phyloP scores from a whole-genome alignment of 2,888 invertebrate species.

The Esperia sulphurella region DNA sequence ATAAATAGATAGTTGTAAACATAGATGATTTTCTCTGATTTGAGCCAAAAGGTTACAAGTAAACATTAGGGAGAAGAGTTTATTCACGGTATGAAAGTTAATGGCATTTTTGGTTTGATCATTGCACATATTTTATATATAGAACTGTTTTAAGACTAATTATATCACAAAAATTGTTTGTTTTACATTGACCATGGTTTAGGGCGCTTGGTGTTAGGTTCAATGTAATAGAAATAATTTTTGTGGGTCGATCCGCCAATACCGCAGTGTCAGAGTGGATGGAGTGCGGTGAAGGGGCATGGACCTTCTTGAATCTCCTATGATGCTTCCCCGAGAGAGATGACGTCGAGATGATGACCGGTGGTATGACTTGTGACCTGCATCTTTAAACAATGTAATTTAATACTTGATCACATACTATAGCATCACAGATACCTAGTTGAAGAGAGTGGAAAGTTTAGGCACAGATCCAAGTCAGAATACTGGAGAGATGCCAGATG shows the following conservation, averaged over 20 bases:
- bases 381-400: constrained; percentile 38
- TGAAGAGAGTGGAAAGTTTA: constrained; percentile 21
- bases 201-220: constrained; percentile 52
- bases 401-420: constrained; percentile 18
- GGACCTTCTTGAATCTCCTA: constrained; percentile 25
- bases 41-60: constrained; percentile 66
- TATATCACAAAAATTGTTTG: constrained; percentile 58
- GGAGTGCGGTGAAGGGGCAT: constrained; percentile 30
- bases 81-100: constrained; percentile 59
- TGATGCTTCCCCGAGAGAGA: constrained; percentile 24
- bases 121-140: constrained; percentile 71
- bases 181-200: constrained; percentile 53
- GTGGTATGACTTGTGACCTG: constrained; percentile 47
- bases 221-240: constrained; percentile 66
- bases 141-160: constrained; percentile 60
- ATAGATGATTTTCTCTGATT: constrained; percentile 68
- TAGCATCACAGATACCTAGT: not conserved
- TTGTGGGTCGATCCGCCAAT: constrained; percentile 43
- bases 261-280: constrained; percentile 35
- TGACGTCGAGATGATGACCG: constrained; percentile 46
- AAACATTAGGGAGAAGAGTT: constrained; percentile 56
- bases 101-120: constrained; percentile 77
- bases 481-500: constrained; percentile 37
- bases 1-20: constrained; percentile 71
- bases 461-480: constrained; percentile 35